A percentile compares a stretch with the other conserved stretches of the same genome.
These are phyloP conservation scores for Vireo griseus DNA, from an alignment of 2,797 vertebrate genomes.

Conservation along the genomic window DNA sequence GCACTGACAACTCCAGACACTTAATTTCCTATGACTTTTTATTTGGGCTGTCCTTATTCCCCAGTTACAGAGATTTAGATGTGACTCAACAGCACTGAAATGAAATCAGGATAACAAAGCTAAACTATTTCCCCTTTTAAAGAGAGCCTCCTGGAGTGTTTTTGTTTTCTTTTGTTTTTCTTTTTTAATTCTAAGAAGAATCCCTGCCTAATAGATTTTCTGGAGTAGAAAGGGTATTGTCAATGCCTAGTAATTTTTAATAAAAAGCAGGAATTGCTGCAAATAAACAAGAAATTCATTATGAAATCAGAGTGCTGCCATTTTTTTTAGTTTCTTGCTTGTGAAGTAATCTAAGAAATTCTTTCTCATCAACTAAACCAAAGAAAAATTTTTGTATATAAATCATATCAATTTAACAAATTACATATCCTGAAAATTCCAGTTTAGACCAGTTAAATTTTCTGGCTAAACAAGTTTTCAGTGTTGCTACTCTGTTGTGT, in stretches of 20 bases:
- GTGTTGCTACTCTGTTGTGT: not conserved
- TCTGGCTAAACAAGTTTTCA: not conserved
- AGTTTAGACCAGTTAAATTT: not conserved
- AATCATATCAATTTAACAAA: not conserved
- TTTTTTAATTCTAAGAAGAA: not conserved
- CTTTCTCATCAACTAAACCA: not conserved
- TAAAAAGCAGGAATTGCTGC: not conserved
- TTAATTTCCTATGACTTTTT: not conserved
- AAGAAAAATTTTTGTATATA: not conserved
- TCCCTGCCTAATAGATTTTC: not conserved
- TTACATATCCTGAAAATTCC: not conserved
- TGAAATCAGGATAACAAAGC: not conserved
- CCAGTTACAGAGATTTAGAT: not conserved
- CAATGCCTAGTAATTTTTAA: not conserved
- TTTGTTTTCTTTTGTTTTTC: accelerated
- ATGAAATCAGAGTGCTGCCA: not conserved
- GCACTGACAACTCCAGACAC: not conserved
- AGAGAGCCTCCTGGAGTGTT: not conserved
- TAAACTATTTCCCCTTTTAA: not conserved
- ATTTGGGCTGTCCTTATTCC: not conserved
- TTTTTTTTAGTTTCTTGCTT: not conserved
- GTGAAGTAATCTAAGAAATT: not conserved
- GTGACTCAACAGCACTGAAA: not conserved
- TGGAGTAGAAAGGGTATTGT: not conserved
- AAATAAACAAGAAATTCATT: not conserved